Conservation (phyloP, 2,113 vertebrate species). For the Ophiodon elongatus region DNA sequence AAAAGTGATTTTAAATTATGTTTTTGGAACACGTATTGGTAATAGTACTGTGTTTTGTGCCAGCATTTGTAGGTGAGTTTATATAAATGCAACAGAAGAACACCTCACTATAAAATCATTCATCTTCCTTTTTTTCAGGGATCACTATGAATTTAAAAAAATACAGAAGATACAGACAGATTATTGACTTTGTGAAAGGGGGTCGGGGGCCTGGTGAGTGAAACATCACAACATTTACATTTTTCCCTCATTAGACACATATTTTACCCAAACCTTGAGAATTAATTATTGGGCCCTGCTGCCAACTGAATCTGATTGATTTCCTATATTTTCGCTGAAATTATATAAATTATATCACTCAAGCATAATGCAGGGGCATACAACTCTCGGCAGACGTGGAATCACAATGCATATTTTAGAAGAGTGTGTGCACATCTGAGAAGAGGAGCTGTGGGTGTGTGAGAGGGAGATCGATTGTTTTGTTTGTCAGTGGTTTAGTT, state of each 20-base stretch:
- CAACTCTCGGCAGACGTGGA: slow-evolving; percentile 41
- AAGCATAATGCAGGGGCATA: slow-evolving; percentile 56
- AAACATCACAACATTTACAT: slow-evolving; percentile 72
- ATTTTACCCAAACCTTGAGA: slow-evolving; percentile 78
- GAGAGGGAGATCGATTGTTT: slow-evolving; percentile 55
- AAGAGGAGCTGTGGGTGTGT: not conserved
- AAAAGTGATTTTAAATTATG: not conserved
- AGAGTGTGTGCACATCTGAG: not conserved
- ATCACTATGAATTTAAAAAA: slow-evolving; percentile 31
- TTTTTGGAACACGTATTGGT: not conserved
- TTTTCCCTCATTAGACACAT: slow-evolving; percentile 74
- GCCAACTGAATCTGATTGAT: slow-evolving; percentile 71
- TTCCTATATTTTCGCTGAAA: slow-evolving; percentile 56
- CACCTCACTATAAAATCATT: not conserved
- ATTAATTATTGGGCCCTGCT: slow-evolving; percentile 69
- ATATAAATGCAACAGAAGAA: not conserved
- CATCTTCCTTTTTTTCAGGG: not conserved
- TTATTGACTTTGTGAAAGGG: slow-evolving; percentile 56
- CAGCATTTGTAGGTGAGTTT: not conserved
- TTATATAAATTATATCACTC: slow-evolving; percentile 75
- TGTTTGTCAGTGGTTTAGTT: slow-evolving; percentile 42
- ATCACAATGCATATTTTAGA: slow-evolving; percentile 72
- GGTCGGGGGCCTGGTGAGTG: slow-evolving; percentile 7
- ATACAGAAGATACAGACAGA: slow-evolving; percentile 32
- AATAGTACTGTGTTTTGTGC: not conserved